A percentile compares a stretch with the other conserved stretches of the same genome.
These are phyloP conservation scores for Temnothorax longispinosus DNA, from an alignment of 1,140 invertebrate genomes.

Conservation along the genomic window DNA sequence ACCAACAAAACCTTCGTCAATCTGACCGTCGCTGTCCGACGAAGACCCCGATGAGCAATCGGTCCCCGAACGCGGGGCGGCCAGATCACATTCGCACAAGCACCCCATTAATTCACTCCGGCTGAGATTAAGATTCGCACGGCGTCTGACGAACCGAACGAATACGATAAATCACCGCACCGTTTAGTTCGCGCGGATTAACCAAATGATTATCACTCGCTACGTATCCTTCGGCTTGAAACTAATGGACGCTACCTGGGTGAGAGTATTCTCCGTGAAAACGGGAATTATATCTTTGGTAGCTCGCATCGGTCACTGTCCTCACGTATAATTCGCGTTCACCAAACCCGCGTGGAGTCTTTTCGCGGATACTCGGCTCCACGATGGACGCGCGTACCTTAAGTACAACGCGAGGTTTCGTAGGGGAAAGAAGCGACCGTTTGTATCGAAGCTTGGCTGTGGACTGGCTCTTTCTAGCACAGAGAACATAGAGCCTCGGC, in stretches of 20 bases:
- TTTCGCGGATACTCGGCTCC: background rate
- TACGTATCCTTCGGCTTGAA: constrained; percentile 3
- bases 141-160: constrained; percentile 7
- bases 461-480: constrained; percentile 84
- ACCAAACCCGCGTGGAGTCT: constrained; percentile 47
- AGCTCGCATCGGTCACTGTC: constrained; percentile 19
- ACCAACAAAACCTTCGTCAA: constrained; percentile 84
- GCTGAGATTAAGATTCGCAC: constrained; percentile 15
- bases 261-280: background rate
- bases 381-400: constrained; percentile 18
- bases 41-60: constrained; percentile 83
- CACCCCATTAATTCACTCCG: constrained; percentile 83
- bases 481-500: constrained; percentile 82
- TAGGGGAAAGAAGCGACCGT: constrained; percentile 78
- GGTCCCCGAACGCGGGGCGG: constrained; percentile 83
- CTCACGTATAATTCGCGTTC: constrained; percentile 33
- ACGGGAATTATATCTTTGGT: background rate
- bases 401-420: constrained; percentile 65
- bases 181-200: background rate
- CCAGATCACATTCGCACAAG: constrained; percentile 83
- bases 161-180: background rate
- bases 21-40: constrained; percentile 82
- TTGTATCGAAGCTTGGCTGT: constrained; percentile 83
- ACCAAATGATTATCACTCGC: background rate
- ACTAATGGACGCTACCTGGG: constrained; percentile 25